These are phyloP conservation scores for Nothocercus nigrocapillus DNA, from an alignment of 2,113 vertebrate genomes.

Conservation along the genomic window DNA sequence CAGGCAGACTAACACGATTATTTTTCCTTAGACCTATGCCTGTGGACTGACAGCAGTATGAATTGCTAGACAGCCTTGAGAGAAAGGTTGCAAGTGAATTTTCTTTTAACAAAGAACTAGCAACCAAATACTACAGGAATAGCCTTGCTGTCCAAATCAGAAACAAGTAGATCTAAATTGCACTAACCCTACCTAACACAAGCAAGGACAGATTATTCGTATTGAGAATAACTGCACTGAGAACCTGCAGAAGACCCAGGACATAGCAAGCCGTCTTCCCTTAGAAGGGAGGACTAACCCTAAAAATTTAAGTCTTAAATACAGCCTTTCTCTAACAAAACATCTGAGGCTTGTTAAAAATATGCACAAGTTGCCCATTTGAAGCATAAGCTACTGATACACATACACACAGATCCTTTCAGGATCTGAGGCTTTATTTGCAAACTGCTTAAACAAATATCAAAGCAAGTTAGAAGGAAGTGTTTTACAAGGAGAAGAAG, in stretches of 20 bases:
- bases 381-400: not conserved
- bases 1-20: not conserved
- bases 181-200: not conserved
- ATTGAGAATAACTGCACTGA: not conserved
- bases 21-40: not conserved
- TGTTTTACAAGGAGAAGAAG: not conserved
- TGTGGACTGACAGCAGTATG: not conserved
- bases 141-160: not conserved
- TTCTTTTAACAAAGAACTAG: not conserved
- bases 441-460: not conserved
- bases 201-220: not conserved
- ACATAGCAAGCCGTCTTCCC: not conserved
- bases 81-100: not conserved
- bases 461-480: not conserved
- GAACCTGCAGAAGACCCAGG: not conserved
- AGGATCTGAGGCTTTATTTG: not conserved
- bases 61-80: not conserved
- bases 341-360: not conserved
- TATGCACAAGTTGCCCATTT: rapidly evolving
- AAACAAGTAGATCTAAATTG: not conserved
- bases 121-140: not conserved
- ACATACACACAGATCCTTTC: not conserved
- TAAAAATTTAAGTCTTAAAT: not conserved
- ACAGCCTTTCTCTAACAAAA: not conserved
- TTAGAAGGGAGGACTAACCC: not conserved